phyloP scores from a whole-genome alignment of 2,113 vertebrate species.

The Lontra canadensis region DNA sequence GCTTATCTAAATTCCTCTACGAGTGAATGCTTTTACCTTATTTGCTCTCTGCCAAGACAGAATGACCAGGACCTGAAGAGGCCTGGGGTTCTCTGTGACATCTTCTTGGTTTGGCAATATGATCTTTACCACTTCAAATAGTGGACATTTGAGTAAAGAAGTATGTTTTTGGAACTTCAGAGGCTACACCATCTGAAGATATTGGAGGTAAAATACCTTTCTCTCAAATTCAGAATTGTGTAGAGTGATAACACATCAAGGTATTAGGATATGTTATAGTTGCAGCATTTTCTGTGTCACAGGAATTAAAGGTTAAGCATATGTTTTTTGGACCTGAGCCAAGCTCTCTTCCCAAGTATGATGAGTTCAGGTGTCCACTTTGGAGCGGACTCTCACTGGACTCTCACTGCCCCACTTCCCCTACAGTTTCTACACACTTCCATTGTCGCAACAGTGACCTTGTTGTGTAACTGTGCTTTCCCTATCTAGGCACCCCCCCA shows the following conservation, averaged over 20 bases:
- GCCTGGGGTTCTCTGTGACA: background rate
- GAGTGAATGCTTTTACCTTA: background rate
- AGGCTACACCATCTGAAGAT: background rate
- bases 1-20: background rate
- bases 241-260: background rate
- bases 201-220: background rate
- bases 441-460: background rate
- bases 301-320: background rate
- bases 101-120: background rate
- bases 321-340: background rate
- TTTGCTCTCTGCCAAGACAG: background rate
- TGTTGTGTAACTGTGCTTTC: background rate
- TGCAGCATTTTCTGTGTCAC: background rate
- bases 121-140: background rate
- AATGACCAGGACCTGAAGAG: background rate
- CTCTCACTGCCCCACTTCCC: background rate
- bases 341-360: background rate
- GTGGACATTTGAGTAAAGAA: background rate
- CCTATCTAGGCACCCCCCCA: background rate
- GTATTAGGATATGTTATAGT: background rate
- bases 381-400: background rate
- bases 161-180: slow-evolving; percentile 3
- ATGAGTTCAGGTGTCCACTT: background rate
- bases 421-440: background rate
- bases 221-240: background rate